A percentile compares a stretch with the other conserved stretches of the same genome.
Evolutionary conservation across 2,888 invertebrate species (phyloP).

Genomic region (Eristalis tenax): DNA sequence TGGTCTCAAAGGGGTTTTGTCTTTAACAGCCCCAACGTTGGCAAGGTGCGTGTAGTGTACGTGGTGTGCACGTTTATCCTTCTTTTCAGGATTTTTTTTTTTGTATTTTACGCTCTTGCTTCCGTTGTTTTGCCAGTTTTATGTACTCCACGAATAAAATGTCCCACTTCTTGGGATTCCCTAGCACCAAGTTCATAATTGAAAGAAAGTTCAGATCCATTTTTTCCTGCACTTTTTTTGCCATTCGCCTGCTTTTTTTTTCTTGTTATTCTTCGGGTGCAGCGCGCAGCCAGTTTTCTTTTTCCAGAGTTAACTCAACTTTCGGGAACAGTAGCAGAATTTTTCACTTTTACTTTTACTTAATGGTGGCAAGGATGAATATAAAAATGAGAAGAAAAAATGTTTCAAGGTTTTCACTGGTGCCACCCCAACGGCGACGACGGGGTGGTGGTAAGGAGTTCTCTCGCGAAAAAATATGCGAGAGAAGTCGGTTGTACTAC

Average conservation of each 20-base stretch:
- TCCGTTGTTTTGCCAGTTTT: not conserved
- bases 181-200: slow-evolving; percentile 70
- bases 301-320: slow-evolving; percentile 67
- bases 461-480: slow-evolving; percentile 63
- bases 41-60: slow-evolving; percentile 60
- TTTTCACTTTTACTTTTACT: slow-evolving; percentile 72
- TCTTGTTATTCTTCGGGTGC: slow-evolving; percentile 22
- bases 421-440: not conserved
- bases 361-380: slow-evolving; percentile 49
- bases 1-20: slow-evolving; percentile 55
- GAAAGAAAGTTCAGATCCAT: slow-evolving; percentile 61
- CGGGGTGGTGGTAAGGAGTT: slow-evolving; percentile 56
- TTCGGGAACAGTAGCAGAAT: slow-evolving; percentile 69
- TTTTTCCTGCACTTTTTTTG: slow-evolving; percentile 21
- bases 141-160: slow-evolving; percentile 46
- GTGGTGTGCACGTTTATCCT: slow-evolving; percentile 19
- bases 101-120: slow-evolving; percentile 9
- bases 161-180: slow-evolving; percentile 66
- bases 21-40: slow-evolving; percentile 36
- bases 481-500: slow-evolving; percentile 32
- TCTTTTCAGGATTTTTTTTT: not conserved
- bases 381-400: slow-evolving; percentile 38
- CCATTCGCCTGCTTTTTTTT: not conserved
- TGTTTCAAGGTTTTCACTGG: slow-evolving; percentile 68
- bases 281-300: slow-evolving; percentile 43